Conservation (phyloP, 2,888 invertebrate species). For the Stomorhina lunata region DNA sequence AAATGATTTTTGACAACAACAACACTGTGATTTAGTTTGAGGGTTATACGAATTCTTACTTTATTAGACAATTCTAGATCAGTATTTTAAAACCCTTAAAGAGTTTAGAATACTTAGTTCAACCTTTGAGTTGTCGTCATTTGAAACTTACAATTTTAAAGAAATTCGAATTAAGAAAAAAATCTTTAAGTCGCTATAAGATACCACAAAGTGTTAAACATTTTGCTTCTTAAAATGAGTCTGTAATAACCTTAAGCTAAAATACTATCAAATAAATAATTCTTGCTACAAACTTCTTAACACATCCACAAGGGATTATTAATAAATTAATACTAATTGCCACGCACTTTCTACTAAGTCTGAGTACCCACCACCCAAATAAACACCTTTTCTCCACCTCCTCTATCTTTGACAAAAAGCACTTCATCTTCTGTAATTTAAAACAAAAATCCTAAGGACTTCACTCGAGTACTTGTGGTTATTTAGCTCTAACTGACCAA, state of each 20-base stretch:
- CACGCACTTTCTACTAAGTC: slow-evolving; percentile 36
- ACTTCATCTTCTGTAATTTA: background rate
- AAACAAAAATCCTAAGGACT: slow-evolving; percentile 49
- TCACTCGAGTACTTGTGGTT: slow-evolving; percentile 45
- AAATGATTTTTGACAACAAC: too few relatives aligned
- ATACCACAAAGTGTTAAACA: too few relatives aligned
- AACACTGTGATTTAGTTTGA: too few relatives aligned
- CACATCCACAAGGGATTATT: slow-evolving; percentile 23
- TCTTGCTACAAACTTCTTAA: slow-evolving; percentile 10
- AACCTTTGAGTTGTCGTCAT: too few relatives aligned
- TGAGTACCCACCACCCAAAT: background rate
- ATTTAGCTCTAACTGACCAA: slow-evolving; percentile 55
- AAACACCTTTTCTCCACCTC: background rate
- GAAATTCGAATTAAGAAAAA: too few relatives aligned
- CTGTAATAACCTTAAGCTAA: background rate
- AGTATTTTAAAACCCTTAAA: too few relatives aligned
- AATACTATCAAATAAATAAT: background rate
- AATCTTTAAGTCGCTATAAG: too few relatives aligned
- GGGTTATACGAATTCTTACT: too few relatives aligned
- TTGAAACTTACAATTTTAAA: too few relatives aligned
- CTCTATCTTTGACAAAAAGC: background rate
- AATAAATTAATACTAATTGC: slow-evolving; percentile 59
- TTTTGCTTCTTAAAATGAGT: too few relatives aligned
- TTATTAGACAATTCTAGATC: too few relatives aligned
- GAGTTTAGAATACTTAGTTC: too few relatives aligned